These are phyloP conservation scores for Sarotherodon lohbergeri DNA, from an alignment of 2,113 vertebrate genomes.

Conservation along the genomic window DNA sequence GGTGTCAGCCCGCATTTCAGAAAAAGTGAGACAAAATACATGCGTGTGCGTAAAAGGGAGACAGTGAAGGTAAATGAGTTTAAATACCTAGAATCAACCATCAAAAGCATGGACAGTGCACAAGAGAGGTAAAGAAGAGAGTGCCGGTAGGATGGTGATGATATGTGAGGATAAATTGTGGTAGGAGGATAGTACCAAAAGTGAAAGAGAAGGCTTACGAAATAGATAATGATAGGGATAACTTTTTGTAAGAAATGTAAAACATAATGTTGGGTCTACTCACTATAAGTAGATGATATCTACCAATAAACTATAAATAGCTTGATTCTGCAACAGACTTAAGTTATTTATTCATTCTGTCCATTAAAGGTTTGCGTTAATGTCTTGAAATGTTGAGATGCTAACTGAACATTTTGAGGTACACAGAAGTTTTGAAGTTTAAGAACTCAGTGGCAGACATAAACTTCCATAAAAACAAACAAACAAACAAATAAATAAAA, in stretches of 20 bases:
- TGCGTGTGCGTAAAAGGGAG: fast-evolving
- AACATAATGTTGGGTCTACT: neutral
- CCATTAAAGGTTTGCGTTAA: too few relatives aligned
- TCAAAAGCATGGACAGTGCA: neutral
- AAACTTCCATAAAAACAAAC: too few relatives aligned
- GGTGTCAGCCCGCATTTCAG: neutral
- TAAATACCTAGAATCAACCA: neutral
- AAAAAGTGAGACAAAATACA: neutral
- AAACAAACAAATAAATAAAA: too few relatives aligned
- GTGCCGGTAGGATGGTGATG: neutral
- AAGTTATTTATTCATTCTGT: too few relatives aligned
- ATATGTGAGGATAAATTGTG: neutral
- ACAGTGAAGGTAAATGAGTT: neutral
- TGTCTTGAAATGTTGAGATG: too few relatives aligned
- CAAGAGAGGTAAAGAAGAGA: neutral
- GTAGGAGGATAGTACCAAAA: neutral
- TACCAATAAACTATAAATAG: neutral
- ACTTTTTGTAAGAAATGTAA: neutral
- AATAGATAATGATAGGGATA: too few relatives aligned
- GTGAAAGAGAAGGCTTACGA: neutral
- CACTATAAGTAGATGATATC: neutral
- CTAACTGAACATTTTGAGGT: too few relatives aligned
- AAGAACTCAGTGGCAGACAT: too few relatives aligned
- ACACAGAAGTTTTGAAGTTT: too few relatives aligned
- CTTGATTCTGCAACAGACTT: too few relatives aligned